Base-by-base conservation (phyloP, 2,888 invertebrate species). In the Eupithecia subumbrata region DNA sequence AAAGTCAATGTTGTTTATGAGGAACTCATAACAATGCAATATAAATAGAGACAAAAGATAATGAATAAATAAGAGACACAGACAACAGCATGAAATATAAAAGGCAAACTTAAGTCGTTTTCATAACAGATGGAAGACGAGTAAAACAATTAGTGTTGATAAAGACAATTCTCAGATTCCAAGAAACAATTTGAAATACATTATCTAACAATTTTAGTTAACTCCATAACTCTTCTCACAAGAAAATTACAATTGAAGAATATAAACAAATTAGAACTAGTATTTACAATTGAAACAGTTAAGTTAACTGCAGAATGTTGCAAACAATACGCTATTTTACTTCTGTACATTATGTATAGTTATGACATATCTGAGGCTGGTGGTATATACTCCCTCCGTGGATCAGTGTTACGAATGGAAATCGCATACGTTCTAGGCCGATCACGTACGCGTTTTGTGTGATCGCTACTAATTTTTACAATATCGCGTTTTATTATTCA, bases 381-480 rank as follows among this genome's bases (percentile, higher is more conserved):
- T 1, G 22, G 25, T 37, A 7, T 56, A 12, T 60, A 25, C 12
- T 60, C 34, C n/a, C 9, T 70, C 43, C 69, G 34, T 66, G 64
- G 40, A 76, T 71, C 52, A 69, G 40, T 22, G 63, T 66, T 40
- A 71, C 52, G 67, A 70, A 72, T 69, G 64, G 52, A 82, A 83
- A 82, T 83, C 82, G 80, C 71, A 76, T 77, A 73, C 77, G 79
- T 84, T 84, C 79, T 80, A 79, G 84, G 79, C 71, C 81, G 78
- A 77, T 86, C 87, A 86, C 87, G 87, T 86, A 76, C 70, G 63
- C 72, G 76, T 77, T 82, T 82, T 84, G 83, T 82, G 82, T 82
- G 84, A 87, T 84, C 85, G 84, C 83, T 84, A 81, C 82, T 81
- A 80, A 84, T 86, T 84, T 84, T 81, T 81, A 80, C 71, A 74